Base-by-base conservation (phyloP, 2,113 vertebrate genomes). In the Grallaria varia region DNA sequence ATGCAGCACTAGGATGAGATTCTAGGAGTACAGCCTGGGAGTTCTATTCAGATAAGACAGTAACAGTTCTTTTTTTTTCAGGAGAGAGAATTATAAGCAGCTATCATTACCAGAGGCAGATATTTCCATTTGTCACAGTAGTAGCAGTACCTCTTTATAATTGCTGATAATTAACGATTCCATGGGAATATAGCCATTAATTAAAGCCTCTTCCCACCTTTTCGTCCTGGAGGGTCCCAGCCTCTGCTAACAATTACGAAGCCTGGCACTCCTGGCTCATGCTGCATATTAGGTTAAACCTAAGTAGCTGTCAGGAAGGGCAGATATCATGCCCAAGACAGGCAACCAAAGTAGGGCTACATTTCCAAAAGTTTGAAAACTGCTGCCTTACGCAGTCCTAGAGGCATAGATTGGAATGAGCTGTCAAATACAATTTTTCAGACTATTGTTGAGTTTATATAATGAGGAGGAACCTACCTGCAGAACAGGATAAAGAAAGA, bases 351-450 rank as follows among this genome's bases (percentile, higher is more conserved):
- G 78, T n/a, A 78, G 24, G 21, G 33, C 47, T 93, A 20, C 52
- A 55, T 88, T 89, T 93, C 79, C 72, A 92, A 80, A 96, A 78
- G 39, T 89, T 66, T 66, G 59, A 50, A 55, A 83, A 60, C 53
- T 83, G 56, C 44, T 91, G 44, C 45, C 87, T 89, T 76, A 63
- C 0, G 0, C 42, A 66, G 39, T 96, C 76, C 88, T 95, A 37
- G 63, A 90, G 85, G 72, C 59, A 93, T 27, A 74, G 85, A 45
- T 35, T 88, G 90, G 79, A 96, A 93, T 20, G 68, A 93, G 60
- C 90, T 96, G 95, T 90, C 96, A 94, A 84, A 71, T 56, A 33
- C 42, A 39, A 44, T 87, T 86, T 95, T 93, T 95, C 88, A 86
- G 76, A 20, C 23, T 60, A 8, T 81, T 75, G 40, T 52, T 80